A percentile compares a stretch with the other conserved stretches of the same genome.
These are phyloP conservation scores for Stichopus chloronotus DNA, from an alignment of 35 echinoderm and acorn worm genomes.

Conservation along the genomic window DNA sequence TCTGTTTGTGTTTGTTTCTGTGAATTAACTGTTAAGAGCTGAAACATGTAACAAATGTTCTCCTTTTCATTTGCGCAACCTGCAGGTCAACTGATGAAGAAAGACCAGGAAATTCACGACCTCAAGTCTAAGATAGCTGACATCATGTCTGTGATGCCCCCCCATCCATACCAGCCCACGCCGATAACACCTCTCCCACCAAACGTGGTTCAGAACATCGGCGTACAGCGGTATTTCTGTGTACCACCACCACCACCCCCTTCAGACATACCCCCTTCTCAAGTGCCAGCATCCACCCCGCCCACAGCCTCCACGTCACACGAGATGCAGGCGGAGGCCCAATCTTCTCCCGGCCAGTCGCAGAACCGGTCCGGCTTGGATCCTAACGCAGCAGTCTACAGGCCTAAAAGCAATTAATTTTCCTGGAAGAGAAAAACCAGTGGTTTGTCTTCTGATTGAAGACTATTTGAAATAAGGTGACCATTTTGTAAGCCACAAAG, in stretches of 20 bases:
- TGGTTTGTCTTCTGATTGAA: neutral
- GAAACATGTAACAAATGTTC: neutral
- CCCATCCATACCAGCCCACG: constrained; percentile 50
- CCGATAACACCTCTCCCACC: constrained; percentile 53
- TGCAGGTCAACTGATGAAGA: constrained; percentile 87
- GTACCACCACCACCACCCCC: constrained; percentile 53
- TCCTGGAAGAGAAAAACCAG: constrained; percentile 14
- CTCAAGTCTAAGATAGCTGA: constrained; percentile 94
- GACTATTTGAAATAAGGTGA: constrained; percentile 45
- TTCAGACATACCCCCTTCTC: constrained; percentile 28
- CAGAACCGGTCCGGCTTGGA: constrained; percentile 73
- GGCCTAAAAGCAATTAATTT: constrained; percentile 90
- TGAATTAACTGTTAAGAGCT: too few species aligned
- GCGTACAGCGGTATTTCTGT: constrained; percentile 58
- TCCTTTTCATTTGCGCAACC: neutral
- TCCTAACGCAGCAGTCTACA: constrained; percentile 93
- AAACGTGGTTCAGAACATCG: constrained; percentile 41
- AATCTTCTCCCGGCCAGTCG: constrained; percentile 47
- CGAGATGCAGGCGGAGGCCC: constrained; percentile 39
- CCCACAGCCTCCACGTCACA: constrained; percentile 16
- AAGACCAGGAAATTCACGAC: constrained; percentile 89
- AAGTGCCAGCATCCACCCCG: constrained; percentile 43
- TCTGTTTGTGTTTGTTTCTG: too few species aligned
- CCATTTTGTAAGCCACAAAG: neutral
- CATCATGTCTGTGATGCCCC: constrained; percentile 96